These are phyloP conservation scores for Philantomba maxwellii DNA, from an alignment of 2,113 vertebrate species.

Conservation along the genomic window DNA sequence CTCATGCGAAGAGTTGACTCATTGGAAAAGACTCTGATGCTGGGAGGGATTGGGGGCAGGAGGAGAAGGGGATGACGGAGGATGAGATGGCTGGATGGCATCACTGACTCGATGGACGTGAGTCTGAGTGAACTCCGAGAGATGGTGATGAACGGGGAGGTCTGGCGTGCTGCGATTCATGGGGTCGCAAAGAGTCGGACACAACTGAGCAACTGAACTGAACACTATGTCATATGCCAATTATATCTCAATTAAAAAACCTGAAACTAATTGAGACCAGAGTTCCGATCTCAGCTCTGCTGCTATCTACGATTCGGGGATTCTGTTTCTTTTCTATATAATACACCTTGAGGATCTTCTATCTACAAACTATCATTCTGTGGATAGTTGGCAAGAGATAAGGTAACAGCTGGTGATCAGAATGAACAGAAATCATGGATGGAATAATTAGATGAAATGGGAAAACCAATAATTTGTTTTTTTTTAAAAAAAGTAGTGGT, in stretches of 20 bases:
- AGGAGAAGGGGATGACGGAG: too few relatives aligned
- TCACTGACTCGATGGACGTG: too few relatives aligned
- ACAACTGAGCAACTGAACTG: too few relatives aligned
- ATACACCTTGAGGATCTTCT: neutral
- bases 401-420: neutral
- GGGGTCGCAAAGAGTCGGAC: too few relatives aligned
- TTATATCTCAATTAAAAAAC: neutral
- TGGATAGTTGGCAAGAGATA: neutral
- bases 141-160: too few relatives aligned
- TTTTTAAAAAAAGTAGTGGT: neutral
- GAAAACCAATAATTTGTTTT: neutral
- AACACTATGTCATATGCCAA: neutral
- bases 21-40: too few relatives aligned
- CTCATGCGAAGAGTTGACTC: too few relatives aligned
- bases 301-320: neutral
- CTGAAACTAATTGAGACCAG: neutral
- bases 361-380: neutral
- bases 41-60: too few relatives aligned
- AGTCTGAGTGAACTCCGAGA: too few relatives aligned
- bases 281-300: neutral
- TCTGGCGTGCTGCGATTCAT: too few relatives aligned
- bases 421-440: neutral
- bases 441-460: neutral
- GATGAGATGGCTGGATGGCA: too few relatives aligned
- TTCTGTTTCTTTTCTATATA: neutral